These are phyloP conservation scores for Elephantulus edwardii DNA, from an alignment of 2,113 vertebrate species.

Conservation along the genomic window DNA sequence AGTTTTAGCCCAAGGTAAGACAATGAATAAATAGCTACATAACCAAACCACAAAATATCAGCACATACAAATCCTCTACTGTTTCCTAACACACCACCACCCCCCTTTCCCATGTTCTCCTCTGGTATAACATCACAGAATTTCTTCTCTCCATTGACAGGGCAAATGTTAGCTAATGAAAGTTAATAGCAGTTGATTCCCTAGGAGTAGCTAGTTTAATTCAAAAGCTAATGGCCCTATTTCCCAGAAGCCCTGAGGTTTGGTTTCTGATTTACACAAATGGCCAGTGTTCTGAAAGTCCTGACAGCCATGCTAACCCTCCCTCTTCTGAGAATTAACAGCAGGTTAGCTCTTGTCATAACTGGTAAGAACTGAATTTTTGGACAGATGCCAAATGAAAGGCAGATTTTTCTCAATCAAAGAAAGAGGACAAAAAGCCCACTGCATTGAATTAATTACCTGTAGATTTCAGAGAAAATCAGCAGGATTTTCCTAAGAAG, in stretches of 20 bases:
- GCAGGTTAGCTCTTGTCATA: constrained; percentile 26
- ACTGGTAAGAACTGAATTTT: constrained; percentile 29
- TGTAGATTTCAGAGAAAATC: constrained; percentile 37
- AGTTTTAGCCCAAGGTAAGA: constrained; percentile 7
- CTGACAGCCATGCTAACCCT: constrained; percentile 22
- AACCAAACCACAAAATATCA: neutral
- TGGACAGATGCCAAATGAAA: constrained; percentile 48
- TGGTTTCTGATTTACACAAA: constrained; percentile 58
- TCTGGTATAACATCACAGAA: neutral
- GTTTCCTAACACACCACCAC: neutral
- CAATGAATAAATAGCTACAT: neutral
- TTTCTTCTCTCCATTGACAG: constrained; percentile 12
- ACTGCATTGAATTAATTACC: neutral
- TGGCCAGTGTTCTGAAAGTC: constrained; percentile 1
- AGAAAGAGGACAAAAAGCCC: neutral
- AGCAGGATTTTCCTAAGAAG: constrained; percentile 10
- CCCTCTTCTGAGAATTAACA: constrained; percentile 39
- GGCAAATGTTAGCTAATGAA: constrained; percentile 58
- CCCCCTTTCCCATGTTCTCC: neutral
- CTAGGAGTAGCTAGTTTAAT: constrained; percentile 48
- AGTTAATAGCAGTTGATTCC: constrained; percentile 59
- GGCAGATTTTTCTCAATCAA: neutral
- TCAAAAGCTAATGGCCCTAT: constrained; percentile 64
- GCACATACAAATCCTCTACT: neutral
- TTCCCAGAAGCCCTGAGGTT: constrained; percentile 58